phyloP scores from a whole-genome alignment of 2,888 invertebrate species.

The Plebejus argus region DNA sequence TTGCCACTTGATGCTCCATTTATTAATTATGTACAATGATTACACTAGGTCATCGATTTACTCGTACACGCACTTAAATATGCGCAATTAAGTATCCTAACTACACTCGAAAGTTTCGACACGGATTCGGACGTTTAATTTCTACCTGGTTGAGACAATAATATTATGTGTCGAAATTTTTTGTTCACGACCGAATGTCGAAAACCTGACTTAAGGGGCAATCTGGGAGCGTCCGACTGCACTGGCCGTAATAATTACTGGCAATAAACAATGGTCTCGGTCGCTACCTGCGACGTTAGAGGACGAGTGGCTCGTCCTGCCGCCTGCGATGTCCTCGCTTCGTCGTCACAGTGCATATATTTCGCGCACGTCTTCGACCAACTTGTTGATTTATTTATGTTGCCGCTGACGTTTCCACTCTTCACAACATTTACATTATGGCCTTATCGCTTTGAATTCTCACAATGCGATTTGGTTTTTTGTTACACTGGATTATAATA shows the following conservation, averaged over 20 bases:
- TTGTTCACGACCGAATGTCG: conserved; percentile 28
- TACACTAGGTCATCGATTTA: conserved; percentile 32
- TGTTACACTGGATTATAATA: conserved; percentile 1
- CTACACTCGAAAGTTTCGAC: conserved; percentile 3
- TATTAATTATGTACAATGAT: conserved; percentile 31
- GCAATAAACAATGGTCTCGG: conserved; percentile 78
- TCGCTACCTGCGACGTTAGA: conserved; percentile 77
- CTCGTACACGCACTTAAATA: conserved; percentile 14
- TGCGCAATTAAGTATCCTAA: conserved; percentile 21
- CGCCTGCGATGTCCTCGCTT: conserved; percentile 66
- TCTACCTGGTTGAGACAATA: conserved; percentile 33
- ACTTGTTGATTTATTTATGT: conserved; percentile 43
- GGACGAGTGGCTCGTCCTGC: conserved; percentile 69
- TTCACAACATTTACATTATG: conserved; percentile 33
- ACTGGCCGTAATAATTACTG: conserved; percentile 78
- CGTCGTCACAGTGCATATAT: conserved; percentile 54
- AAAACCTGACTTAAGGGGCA: conserved; percentile 39
- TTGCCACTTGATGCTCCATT: conserved; percentile 33
- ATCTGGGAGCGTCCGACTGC: conserved; percentile 58
- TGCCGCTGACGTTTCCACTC: conserved; percentile 36
- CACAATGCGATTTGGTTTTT: conserved; percentile 24
- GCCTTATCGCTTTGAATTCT: conserved; percentile 19
- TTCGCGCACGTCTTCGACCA: conserved; percentile 50
- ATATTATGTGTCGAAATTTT: conserved; percentile 24
- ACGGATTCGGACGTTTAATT: conserved; percentile 33